phyloP scores from a whole-genome alignment of 35 echinoderm and acorn worm genomes.

The Strongylocentrotus purpuratus region DNA sequence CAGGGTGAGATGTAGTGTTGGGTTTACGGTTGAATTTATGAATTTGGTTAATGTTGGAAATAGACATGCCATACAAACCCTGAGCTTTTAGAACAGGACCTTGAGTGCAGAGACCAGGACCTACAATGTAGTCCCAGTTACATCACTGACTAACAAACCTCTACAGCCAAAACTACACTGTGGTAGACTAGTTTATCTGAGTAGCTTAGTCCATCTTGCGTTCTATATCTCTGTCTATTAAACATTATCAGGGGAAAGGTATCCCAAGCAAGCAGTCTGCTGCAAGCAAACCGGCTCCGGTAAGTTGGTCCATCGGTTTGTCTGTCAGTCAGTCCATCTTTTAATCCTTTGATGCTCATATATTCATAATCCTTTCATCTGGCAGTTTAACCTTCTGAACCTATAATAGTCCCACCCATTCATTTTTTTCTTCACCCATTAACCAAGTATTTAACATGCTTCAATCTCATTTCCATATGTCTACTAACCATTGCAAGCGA shows the following conservation, averaged over 20 bases:
- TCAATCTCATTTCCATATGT: neutral
- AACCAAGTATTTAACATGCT: neutral
- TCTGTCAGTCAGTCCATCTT: neutral
- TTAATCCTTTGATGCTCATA: neutral
- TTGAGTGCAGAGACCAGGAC: neutral
- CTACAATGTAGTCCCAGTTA: neutral
- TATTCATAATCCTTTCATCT: slow-evolving; percentile 5
- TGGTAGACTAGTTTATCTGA: neutral
- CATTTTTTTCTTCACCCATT: neutral
- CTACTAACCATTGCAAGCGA: neutral
- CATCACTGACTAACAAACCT: neutral
- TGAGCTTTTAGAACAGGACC: neutral
- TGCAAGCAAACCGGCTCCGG: neutral
- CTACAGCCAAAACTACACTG: neutral
- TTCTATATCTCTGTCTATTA: slow-evolving; percentile 13
- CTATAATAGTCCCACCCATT: neutral
- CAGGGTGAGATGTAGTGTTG: too few species aligned
- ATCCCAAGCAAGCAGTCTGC: neutral
- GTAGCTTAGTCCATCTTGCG: neutral
- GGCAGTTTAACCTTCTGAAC: neutral
- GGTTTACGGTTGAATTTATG: too few species aligned
- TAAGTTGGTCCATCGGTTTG: slow-evolving; percentile 8
- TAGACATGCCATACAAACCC: too few species aligned
- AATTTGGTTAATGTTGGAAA: too few species aligned
- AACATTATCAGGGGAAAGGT: neutral